Evolutionary conservation across 2,888 invertebrate species (phyloP).

Genomic region (Noctuana brunneofusca): DNA sequence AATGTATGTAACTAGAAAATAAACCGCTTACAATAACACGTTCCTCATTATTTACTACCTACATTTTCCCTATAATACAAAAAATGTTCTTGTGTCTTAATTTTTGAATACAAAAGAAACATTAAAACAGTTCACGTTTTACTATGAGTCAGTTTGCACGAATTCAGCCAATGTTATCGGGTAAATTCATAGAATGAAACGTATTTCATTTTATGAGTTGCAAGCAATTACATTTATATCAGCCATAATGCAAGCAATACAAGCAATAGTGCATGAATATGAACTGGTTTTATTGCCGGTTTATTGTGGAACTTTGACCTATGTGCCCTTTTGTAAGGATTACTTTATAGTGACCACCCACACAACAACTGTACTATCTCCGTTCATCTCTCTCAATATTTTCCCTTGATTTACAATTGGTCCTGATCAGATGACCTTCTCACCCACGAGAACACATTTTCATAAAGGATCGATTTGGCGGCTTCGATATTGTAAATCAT

Average conservation of each 20-base stretch:
- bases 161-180: neutral
- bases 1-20: constrained; percentile 32
- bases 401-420: constrained; percentile 69
- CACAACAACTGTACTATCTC: constrained; percentile 53
- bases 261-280: constrained; percentile 36
- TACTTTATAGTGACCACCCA: constrained; percentile 52
- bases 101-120: constrained; percentile 19
- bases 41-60: constrained; percentile 18
- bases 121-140: neutral
- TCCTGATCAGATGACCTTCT: constrained; percentile 68
- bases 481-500: constrained; percentile 32
- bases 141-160: neutral
- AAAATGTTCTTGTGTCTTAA: constrained; percentile 3
- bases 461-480: constrained; percentile 46
- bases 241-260: constrained; percentile 31
- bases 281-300: constrained; percentile 42
- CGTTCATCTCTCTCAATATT: constrained; percentile 68
- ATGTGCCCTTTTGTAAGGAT: constrained; percentile 41
- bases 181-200: neutral
- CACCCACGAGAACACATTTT: constrained; percentile 60
- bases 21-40: constrained; percentile 20
- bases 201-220: constrained; percentile 4
- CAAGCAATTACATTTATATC: constrained; percentile 33
- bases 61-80: constrained; percentile 11
- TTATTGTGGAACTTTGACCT: constrained; percentile 46